Evolutionary conservation across 2,797 vertebrate genomes (phyloP).

Genomic region (Enteromius mattozi): DNA sequence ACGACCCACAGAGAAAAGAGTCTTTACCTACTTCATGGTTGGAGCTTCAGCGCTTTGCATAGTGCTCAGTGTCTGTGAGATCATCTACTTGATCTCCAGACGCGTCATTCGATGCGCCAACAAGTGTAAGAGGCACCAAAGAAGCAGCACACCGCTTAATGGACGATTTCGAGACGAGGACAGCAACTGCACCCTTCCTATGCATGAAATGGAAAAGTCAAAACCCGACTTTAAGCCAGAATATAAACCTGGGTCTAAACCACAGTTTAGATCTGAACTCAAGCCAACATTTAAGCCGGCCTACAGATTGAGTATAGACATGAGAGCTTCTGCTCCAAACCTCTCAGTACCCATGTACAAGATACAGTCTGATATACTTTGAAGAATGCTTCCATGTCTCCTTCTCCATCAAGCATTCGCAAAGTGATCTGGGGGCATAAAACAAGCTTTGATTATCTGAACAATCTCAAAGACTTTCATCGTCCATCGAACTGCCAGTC

Average conservation of each 20-base stretch:
- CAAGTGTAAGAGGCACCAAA: slow-evolving; percentile 62
- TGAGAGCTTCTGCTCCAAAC: slow-evolving; percentile 81
- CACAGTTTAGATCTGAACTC: background rate
- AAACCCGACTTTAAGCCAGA: slow-evolving; percentile 68
- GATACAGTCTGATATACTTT: slow-evolving; percentile 24
- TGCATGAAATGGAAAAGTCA: slow-evolving; percentile 32
- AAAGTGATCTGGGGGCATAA: background rate
- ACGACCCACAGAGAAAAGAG: slow-evolving; percentile 94
- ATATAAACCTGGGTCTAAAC: slow-evolving; percentile 40
- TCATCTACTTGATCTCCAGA: slow-evolving; percentile 91
- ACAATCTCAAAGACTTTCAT: background rate
- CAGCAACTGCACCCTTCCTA: slow-evolving; percentile 67
- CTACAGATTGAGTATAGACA: slow-evolving; percentile 64
- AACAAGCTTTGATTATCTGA: background rate
- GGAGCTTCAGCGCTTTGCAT: slow-evolving; percentile 94
- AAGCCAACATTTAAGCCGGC: slow-evolving; percentile 44
- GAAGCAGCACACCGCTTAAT: fast-evolving
- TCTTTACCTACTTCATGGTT: slow-evolving; percentile 99
- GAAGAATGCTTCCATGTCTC: background rate
- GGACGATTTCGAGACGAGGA: slow-evolving; percentile 67
- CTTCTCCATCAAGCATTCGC: background rate
- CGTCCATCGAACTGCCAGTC: background rate
- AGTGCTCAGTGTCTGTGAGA: slow-evolving; percentile 92
- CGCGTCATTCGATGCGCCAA: slow-evolving; percentile 65
- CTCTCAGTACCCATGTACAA: slow-evolving; percentile 60